Conservation (phyloP, 2,113 vertebrate species). For the Tachycineta bicolor region DNA sequence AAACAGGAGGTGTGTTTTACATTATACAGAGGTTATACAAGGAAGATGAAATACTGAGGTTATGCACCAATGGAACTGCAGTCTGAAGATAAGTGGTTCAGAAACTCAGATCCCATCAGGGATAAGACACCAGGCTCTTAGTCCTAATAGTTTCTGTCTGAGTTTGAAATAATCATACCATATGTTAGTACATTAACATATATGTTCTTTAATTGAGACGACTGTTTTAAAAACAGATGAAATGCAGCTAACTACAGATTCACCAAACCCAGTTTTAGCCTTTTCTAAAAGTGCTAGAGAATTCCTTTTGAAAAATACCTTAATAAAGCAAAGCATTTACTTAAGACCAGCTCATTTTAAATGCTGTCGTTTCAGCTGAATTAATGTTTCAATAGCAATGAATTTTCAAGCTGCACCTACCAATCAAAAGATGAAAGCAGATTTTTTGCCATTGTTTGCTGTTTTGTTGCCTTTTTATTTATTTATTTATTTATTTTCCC, state of each 20-base stretch:
- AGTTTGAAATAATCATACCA: not conserved
- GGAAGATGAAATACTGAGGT: not conserved
- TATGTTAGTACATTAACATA: not conserved
- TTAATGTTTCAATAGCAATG: not conserved
- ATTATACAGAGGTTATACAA: not conserved
- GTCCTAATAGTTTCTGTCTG: not conserved
- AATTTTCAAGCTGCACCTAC: not conserved
- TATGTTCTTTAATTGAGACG: not conserved
- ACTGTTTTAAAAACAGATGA: not conserved
- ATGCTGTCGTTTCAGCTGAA: not conserved
- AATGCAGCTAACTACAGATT: not conserved
- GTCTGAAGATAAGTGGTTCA: not conserved
- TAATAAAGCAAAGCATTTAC: not conserved
- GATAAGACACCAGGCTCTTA: not conserved
- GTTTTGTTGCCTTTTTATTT: not conserved
- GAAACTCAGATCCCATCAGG: not conserved
- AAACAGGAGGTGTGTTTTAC: not conserved
- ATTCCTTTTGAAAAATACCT: not conserved
- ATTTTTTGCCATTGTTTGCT: not conserved
- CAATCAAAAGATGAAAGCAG: not conserved
- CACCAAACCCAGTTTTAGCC: not conserved
- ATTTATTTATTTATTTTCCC: not conserved
- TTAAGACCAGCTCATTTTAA: not conserved
- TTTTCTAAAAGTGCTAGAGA: not conserved
- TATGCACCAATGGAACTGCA: not conserved